These are phyloP conservation scores for Crematogaster levior DNA, from an alignment of 2,888 invertebrate genomes.

Conservation along the genomic window DNA sequence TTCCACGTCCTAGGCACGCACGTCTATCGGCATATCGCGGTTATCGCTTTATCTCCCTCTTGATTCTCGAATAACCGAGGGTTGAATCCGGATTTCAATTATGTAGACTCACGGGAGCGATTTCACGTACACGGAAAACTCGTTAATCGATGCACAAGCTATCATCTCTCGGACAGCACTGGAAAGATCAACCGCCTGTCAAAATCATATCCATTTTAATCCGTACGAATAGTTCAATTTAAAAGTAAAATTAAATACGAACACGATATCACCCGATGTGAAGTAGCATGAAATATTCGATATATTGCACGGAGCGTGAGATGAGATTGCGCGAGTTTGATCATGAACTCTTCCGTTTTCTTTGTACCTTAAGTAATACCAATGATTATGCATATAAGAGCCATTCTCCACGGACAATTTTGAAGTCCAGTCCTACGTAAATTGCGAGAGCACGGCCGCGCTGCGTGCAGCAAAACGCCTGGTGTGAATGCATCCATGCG, in stretches of 20 bases:
- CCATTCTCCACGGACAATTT: slow-evolving; percentile 68
- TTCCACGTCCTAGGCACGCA: slow-evolving; percentile 45
- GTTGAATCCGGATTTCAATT: slow-evolving; percentile 6
- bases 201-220: slow-evolving; percentile 2
- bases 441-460: slow-evolving; percentile 63
- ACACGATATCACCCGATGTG: neutral
- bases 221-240: neutral
- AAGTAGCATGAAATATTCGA: neutral
- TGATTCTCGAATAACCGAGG: slow-evolving; percentile 55
- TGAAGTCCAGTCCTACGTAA: slow-evolving; percentile 58
- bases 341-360: slow-evolving; percentile 54
- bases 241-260: neutral
- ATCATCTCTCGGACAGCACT: neutral
- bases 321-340: slow-evolving; percentile 45
- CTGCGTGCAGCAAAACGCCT: slow-evolving; percentile 50
- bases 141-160: neutral
- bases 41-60: slow-evolving; percentile 65
- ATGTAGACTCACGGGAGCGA: neutral
- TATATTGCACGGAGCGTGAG: slow-evolving; percentile 7
- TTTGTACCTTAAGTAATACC: slow-evolving; percentile 65
- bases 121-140: neutral
- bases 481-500: slow-evolving; percentile 53
- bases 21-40: slow-evolving; percentile 31
- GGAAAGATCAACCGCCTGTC: neutral
- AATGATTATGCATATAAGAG: slow-evolving; percentile 63